Evolutionary conservation across 2,113 vertebrate species (phyloP).

Genomic region (Laterallus jamaicensis): DNA sequence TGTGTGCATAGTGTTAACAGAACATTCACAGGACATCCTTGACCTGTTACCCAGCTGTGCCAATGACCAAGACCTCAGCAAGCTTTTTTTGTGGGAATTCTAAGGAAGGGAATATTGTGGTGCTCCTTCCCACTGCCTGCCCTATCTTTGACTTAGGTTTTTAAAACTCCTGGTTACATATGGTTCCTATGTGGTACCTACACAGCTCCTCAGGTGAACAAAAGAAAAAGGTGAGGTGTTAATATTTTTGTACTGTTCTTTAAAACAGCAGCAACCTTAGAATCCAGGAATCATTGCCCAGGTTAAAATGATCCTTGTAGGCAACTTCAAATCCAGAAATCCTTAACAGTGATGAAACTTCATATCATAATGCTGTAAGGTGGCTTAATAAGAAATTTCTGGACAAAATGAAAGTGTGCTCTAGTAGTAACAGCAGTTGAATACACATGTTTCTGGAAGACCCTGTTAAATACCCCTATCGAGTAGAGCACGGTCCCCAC

Average conservation of each 20-base stretch:
- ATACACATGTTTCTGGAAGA: neutral
- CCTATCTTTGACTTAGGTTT: neutral
- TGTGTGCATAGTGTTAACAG: no score
- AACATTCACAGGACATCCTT: no score
- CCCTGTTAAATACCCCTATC: rapidly evolving
- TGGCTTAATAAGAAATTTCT: neutral
- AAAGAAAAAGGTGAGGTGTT: neutral
- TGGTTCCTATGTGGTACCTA: neutral
- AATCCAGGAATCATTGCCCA: neutral
- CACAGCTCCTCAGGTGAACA: neutral
- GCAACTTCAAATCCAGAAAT: neutral
- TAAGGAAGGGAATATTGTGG: neutral
- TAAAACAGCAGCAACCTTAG: neutral
- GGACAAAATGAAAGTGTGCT: neutral
- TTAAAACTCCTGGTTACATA: neutral
- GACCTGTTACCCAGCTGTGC: neutral
- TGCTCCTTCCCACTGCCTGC: neutral
- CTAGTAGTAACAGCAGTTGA: neutral
- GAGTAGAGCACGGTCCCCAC: no score
- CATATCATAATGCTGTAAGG: neutral
- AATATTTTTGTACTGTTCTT: neutral
- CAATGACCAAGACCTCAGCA: neutral
- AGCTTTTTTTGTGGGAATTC: neutral
- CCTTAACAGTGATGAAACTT: neutral
- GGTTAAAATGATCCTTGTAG: neutral